Evolutionary conservation across 2,113 vertebrate genomes (phyloP).

Genomic region (Climacteris rufus): DNA sequence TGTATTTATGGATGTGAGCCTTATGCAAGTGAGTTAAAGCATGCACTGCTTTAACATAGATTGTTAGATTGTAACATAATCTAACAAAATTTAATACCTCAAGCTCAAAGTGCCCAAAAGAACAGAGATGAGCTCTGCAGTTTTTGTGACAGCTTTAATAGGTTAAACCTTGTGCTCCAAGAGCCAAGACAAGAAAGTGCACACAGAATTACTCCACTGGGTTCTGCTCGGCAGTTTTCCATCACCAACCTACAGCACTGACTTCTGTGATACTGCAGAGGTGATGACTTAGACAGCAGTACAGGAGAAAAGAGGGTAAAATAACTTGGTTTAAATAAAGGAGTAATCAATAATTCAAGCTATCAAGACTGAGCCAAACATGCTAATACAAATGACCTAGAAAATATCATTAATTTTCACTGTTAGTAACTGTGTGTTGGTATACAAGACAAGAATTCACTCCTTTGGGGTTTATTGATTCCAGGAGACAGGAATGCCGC

Average conservation of each 20-base stretch:
- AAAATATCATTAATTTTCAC: not conserved
- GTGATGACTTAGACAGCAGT: not conserved
- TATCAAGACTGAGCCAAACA: not conserved
- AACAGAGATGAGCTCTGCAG: not conserved
- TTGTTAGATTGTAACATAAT: not conserved
- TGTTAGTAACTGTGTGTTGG: not conserved
- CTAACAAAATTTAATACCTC: not conserved
- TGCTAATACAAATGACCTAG: not conserved
- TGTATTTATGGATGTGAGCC: not conserved
- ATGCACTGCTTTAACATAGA: not conserved
- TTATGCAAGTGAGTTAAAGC: not conserved
- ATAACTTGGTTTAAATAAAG: not conserved
- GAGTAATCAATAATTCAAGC: not conserved
- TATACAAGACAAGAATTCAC: not conserved
- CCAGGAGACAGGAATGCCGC: no score
- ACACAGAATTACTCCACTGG: not conserved
- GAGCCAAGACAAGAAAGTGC: not conserved
- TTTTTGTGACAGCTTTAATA: not conserved
- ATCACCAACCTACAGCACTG: not conserved
- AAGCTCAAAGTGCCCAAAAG: not conserved
- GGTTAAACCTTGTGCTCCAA: not conserved
- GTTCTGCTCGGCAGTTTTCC: not conserved
- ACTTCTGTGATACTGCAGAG: not conserved
- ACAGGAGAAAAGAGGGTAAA: not conserved
- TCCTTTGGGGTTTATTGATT: not conserved